Conservation (phyloP, 2,113 vertebrate genomes). For the Pitta sordida region DNA sequence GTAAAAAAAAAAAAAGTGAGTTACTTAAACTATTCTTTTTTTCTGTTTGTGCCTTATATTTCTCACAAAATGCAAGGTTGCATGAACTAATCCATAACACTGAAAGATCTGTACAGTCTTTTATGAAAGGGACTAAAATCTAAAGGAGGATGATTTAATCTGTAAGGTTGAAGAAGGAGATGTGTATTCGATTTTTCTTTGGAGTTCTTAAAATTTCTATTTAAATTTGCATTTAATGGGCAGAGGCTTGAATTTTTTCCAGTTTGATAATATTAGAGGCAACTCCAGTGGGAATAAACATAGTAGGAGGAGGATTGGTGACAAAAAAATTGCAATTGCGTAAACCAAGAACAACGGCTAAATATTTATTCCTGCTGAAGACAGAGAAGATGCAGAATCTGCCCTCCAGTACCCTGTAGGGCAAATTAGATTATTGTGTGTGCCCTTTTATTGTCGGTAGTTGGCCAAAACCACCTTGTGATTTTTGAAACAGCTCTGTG, state of each 20-base stretch:
- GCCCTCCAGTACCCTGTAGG: not conserved
- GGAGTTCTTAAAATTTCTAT: not conserved
- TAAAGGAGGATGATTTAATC: not conserved
- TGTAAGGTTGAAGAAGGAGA: not conserved
- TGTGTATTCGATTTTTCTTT: not conserved
- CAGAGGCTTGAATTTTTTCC: not conserved
- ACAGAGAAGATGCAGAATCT: not conserved
- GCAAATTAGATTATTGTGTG: not conserved
- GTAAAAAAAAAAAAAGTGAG: fast-evolving
- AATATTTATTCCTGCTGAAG: not conserved
- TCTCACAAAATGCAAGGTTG: not conserved
- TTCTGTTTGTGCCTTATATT: not conserved
- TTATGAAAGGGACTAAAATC: not conserved
- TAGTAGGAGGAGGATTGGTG: not conserved
- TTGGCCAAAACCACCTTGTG: not conserved
- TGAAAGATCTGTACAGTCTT: not conserved
- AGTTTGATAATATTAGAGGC: not conserved
- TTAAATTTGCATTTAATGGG: not conserved
- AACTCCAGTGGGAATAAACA: not conserved
- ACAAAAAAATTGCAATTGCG: not conserved
- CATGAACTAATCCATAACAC: not conserved
- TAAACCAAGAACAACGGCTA: not conserved
- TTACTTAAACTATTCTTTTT: not conserved
- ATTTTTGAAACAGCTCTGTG: not conserved
- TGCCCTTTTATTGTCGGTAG: not conserved